Conservation (phyloP, 2,888 invertebrate genomes). For the Merodon equestris region DNA sequence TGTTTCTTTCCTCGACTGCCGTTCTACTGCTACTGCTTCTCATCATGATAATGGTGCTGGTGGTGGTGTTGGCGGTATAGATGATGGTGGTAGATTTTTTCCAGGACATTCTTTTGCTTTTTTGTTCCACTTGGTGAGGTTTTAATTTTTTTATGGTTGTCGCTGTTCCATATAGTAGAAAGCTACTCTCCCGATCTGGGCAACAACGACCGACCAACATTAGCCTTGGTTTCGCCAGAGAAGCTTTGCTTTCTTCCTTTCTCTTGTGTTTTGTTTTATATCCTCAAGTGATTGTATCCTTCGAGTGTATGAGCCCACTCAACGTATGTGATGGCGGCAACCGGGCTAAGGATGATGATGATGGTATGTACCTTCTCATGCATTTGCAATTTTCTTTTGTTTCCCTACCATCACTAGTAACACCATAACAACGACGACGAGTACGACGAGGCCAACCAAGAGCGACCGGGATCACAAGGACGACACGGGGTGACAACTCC, state of each 20-base stretch:
- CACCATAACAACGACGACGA: no score
- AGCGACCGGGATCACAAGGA: slow-evolving; percentile 43
- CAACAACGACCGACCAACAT: slow-evolving; percentile 61
- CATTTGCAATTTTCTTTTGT: slow-evolving; percentile 67
- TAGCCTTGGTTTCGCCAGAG: slow-evolving; percentile 65
- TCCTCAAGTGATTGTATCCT: slow-evolving; percentile 64
- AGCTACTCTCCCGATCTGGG: slow-evolving; percentile 34
- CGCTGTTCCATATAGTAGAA: slow-evolving; percentile 10
- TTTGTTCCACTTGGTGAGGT: slow-evolving; percentile 44
- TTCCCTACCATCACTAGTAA: slow-evolving; percentile 30
- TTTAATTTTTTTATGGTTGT: not conserved
- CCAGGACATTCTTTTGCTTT: slow-evolving; percentile 55
- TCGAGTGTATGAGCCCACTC: slow-evolving; percentile 18
- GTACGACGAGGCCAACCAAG: no score
- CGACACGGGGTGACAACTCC: slow-evolving; percentile 73
- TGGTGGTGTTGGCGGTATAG: not conserved
- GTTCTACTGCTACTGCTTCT: no score
- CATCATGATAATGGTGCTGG: not conserved
- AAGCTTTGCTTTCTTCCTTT: slow-evolving; percentile 23
- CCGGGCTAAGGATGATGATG: slow-evolving; percentile 17
- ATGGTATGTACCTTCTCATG: slow-evolving; percentile 44
- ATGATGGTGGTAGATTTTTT: slow-evolving; percentile 37
- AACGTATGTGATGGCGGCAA: slow-evolving; percentile 12
- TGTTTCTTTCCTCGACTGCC: no score
- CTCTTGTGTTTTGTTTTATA: slow-evolving; percentile 19